Evolutionary conservation across 2,888 invertebrate genomes (phyloP).

Genomic region (Cephus pygmeus): DNA sequence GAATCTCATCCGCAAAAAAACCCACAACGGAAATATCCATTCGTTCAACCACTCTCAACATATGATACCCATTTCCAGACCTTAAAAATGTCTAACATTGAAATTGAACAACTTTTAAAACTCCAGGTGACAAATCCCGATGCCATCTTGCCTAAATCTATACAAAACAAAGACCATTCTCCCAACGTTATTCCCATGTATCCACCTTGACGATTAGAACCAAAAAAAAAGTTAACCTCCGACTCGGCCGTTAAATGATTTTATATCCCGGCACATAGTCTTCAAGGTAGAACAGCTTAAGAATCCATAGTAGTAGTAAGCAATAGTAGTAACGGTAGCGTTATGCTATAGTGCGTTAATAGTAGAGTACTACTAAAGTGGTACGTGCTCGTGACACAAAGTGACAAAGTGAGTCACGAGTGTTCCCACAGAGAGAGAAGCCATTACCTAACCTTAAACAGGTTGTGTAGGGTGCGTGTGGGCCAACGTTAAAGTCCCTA

Average conservation of each 20-base stretch:
- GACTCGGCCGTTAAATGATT: background rate
- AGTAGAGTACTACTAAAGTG: background rate
- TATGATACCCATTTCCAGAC: background rate
- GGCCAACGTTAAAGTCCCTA: background rate
- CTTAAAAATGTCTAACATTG: background rate
- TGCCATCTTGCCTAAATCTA: background rate
- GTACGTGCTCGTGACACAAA: background rate
- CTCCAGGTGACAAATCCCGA: background rate
- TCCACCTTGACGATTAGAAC: background rate
- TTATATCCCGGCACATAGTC: background rate
- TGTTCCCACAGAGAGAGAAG: slow-evolving; percentile 5
- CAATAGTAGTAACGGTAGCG: background rate
- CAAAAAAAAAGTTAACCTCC: background rate
- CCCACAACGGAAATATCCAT: background rate
- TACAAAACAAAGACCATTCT: background rate
- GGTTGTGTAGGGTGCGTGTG: slow-evolving; percentile 1
- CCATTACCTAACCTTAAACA: slow-evolving; percentile 5
- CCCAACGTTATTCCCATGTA: background rate
- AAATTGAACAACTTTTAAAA: background rate
- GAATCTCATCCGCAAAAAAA: background rate
- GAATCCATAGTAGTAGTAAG: background rate
- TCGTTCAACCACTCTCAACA: background rate
- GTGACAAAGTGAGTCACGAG: slow-evolving; percentile 9
- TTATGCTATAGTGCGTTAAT: background rate
- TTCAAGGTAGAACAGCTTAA: background rate